Evolutionary conservation across 2,113 vertebrate genomes (phyloP).

Genomic region (Dendropsophus ebraccatus): DNA sequence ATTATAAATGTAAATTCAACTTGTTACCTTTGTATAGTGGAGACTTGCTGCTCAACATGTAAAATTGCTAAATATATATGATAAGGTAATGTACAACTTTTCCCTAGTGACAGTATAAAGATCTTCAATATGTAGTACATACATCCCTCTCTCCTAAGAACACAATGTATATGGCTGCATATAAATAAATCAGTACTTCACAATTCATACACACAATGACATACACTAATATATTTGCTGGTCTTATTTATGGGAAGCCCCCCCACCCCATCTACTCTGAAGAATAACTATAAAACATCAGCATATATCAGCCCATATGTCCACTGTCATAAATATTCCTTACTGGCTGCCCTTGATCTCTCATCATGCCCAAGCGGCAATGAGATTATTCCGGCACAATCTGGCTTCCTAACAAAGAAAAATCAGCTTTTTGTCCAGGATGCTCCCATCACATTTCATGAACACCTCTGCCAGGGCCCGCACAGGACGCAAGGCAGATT

Average conservation of each 20-base stretch:
- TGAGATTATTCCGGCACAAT: slow-evolving; percentile 67
- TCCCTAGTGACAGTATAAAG: neutral
- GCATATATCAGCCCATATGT: slow-evolving; percentile 8
- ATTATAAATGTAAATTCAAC: neutral
- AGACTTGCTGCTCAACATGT: neutral
- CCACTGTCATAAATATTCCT: slow-evolving; percentile 50
- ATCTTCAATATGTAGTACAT: neutral
- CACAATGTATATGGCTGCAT: neutral
- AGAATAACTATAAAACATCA: slow-evolving; percentile 19
- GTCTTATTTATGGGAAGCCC: neutral
- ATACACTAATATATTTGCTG: neutral
- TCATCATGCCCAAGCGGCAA: slow-evolving; percentile 60
- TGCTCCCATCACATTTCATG: slow-evolving; percentile 74
- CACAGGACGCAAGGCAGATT: slow-evolving; percentile 80
- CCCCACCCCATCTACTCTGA: neutral
- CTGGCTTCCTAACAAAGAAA: slow-evolving; percentile 82
- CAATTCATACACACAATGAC: neutral
- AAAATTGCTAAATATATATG: neutral
- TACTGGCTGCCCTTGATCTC: slow-evolving; percentile 60
- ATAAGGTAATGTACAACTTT: neutral
- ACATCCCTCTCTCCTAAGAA: neutral
- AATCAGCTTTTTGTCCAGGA: slow-evolving; percentile 71
- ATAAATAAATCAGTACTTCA: neutral
- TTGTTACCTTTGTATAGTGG: neutral
- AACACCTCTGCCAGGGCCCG: slow-evolving; percentile 77